Base-by-base conservation (phyloP, 2,113 vertebrate species). In the human region DNA sequence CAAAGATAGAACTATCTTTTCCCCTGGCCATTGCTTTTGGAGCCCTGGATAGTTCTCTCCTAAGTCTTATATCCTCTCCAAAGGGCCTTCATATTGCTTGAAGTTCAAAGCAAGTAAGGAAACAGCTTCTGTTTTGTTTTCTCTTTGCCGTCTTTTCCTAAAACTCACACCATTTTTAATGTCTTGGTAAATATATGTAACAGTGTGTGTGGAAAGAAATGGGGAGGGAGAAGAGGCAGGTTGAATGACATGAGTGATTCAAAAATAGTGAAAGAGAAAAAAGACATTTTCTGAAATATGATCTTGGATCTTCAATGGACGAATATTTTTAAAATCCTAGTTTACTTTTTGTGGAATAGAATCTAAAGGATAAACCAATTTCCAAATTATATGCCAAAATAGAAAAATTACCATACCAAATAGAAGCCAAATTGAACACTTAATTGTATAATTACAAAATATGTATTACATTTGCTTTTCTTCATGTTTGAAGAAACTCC, bases 101-200 rank as follows among this genome's bases (percentile, higher is more conserved):
- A 89, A 92, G n/a, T 73, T 92, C 70, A 59, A 80, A 80, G 73
- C 20, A 55, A 52, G 27, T n/a, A 70, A 43, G 3, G 22, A 92
- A 83, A 50, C 81, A 93, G 4, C 23, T 89, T 86, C 55, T 72
- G 23, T 50, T 86, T 70, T 85, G 18, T 83, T 88, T 97, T 64
- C 20, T 32, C 32, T 88, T 79, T 43, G 5, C 64, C 23, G 52
- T 43, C n/a, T 82, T 61, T 17, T 88, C 86, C 75, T 61, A 86
- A 92, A 78, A 68, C 30, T 76, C 40, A 52, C 57, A 94, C n/a
- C 35, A 76, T 88, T 82, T 85, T 93, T 61, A 94, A 78, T 88
- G 68, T 78, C 22, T 88, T 93, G 17, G 23, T 83, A 73, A 91
- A 52, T 50, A 38, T 35, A 89, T 48, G 43, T 78, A 70, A 96